Base-by-base conservation (phyloP, 2,888 invertebrate species). In the Oithona nana region DNA sequence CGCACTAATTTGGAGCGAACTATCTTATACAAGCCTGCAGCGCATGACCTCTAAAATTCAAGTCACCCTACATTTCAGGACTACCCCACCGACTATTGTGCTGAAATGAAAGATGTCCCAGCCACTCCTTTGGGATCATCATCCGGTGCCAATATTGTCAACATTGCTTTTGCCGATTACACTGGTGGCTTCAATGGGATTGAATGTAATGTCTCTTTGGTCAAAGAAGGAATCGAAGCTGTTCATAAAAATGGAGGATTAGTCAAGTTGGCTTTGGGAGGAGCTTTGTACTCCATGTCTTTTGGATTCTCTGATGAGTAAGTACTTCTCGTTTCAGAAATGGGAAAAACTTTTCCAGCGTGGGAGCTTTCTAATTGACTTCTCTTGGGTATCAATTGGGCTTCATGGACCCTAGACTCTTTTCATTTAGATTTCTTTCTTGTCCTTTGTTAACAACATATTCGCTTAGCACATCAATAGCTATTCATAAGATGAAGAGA, bases 51-150 rank as follows among this genome's bases (percentile, higher is more conserved):
- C n/a, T n/a, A n/a, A n/a, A n/a, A n/a, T n/a, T n/a, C n/a, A n/a
- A n/a, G n/a, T n/a, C n/a, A n/a, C n/a, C n/a, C n/a, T n/a, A n/a
- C n/a, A n/a, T n/a, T n/a, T n/a, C n/a, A 39, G 54, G 54, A 54
- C 26, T 54, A 54, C 54, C 54, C 54, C 26, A 26, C 13, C 20
- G 54, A 54, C 26, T 54, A 54, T 26, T 54, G 54, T 26, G 54
- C 54, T 26, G 24, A 24, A 16, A 20, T 54, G 24, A 54, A 54
- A 26, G 54, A 54, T 26, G 54, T 54, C 16, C 54, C 54, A 24
- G 54, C 54, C 16, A 24, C 54, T 3, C 26, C 54, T 26, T 24
- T 54, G 3, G 54, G 54, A 20, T 24, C 24, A 20, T 24, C 20
- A 26, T 54, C 26, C 26, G 54, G 54, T 26, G 54, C 54, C 24